phyloP scores from a whole-genome alignment of 1,140 invertebrate species.

The Aculops lycopersici region DNA sequence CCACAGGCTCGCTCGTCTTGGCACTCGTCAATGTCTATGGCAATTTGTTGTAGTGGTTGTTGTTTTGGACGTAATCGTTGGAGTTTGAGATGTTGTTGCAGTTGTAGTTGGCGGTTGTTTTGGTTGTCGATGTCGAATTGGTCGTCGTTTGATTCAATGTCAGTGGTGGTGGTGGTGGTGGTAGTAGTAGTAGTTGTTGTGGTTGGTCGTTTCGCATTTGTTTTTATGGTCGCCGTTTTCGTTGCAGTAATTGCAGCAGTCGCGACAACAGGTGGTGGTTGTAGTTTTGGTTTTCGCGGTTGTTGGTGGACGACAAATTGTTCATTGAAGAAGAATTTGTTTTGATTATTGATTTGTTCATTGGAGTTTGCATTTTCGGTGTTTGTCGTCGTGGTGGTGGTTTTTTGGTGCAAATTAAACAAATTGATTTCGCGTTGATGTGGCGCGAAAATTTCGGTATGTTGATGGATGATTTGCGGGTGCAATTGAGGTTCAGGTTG shows the following conservation, averaged over 20 bases:
- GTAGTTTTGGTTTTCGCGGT: background rate
- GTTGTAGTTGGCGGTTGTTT: background rate
- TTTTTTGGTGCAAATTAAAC: too few relatives aligned
- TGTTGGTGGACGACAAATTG: background rate
- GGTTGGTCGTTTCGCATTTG: background rate
- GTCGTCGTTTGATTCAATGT: background rate
- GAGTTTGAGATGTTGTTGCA: background rate
- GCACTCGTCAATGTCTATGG: conserved; percentile 28
- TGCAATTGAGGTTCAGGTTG: too few relatives aligned
- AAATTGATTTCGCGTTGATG: too few relatives aligned
- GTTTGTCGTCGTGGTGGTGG: too few relatives aligned
- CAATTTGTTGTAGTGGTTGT: conserved; percentile 1
- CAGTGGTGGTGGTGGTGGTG: background rate
- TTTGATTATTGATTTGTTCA: too few relatives aligned
- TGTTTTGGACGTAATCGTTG: background rate
- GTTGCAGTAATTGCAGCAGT: background rate
- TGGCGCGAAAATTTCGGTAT: too few relatives aligned
- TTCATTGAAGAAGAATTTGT: too few relatives aligned
- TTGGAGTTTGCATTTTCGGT: too few relatives aligned
- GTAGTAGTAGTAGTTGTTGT: background rate
- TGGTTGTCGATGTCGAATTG: background rate
- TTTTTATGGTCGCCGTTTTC: background rate
- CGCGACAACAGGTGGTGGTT: background rate
- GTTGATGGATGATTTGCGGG: too few relatives aligned
- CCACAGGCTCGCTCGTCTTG: conserved; percentile 11